Conservation (phyloP, 2,113 vertebrate species). For the Corynorhinus townsendii region DNA sequence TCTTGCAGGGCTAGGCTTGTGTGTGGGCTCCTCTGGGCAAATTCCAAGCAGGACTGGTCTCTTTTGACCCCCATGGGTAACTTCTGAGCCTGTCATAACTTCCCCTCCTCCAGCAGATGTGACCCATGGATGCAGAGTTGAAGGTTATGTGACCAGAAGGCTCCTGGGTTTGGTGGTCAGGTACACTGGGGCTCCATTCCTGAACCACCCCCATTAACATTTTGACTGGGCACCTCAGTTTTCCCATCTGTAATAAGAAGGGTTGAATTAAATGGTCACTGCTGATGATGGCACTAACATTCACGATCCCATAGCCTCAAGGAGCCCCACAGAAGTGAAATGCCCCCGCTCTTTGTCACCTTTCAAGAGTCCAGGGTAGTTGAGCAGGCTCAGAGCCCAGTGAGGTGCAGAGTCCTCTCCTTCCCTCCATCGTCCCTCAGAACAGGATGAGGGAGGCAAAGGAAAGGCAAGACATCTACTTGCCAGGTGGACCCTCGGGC, state of each 20-base stretch:
- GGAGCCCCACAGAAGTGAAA: background rate
- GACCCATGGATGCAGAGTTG: background rate
- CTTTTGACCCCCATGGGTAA: background rate
- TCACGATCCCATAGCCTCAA: background rate
- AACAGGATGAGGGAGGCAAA: background rate
- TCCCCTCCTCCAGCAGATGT: background rate
- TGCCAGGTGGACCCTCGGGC: background rate
- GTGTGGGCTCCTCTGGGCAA: background rate
- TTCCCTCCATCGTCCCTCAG: background rate
- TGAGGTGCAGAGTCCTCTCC: fast-evolving
- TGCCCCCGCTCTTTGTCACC: background rate
- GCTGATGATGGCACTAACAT: background rate
- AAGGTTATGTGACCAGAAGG: background rate
- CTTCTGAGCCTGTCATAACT: background rate
- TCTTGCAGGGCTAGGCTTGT: background rate
- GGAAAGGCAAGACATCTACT: background rate
- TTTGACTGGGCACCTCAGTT: background rate
- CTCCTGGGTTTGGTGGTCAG: background rate
- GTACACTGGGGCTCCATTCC: background rate
- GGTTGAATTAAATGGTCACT: background rate
- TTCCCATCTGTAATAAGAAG: background rate
- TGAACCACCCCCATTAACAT: background rate
- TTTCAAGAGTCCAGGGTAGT: background rate
- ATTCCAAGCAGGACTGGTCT: background rate
- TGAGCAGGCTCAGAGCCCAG: background rate